Percentiles rank a stretch among this genome's conserved stretches.
Conservation (phyloP, 2,113 vertebrate species). For the Oriolus oriolus region DNA sequence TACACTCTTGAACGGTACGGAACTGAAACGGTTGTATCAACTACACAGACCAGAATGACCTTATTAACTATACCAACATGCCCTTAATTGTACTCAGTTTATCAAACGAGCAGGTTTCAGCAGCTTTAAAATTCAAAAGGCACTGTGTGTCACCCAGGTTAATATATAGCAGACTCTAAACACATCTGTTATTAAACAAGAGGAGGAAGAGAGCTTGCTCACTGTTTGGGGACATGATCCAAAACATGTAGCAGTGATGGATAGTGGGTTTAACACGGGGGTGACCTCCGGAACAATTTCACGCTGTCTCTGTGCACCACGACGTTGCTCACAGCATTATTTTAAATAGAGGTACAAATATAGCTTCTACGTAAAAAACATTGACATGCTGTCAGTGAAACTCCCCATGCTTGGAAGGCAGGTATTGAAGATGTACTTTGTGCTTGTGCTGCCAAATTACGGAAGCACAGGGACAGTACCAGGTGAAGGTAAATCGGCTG, state of each 20-base stretch:
- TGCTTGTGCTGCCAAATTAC: neutral
- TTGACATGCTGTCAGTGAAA: neutral
- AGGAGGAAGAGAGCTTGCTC: neutral
- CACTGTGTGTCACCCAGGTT: slow-evolving; percentile 37
- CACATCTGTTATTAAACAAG: neutral
- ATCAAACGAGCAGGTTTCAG: slow-evolving; percentile 63
- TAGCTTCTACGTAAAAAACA: neutral
- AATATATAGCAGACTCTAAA: slow-evolving; percentile 42
- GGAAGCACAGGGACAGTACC: neutral
- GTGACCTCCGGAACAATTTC: neutral
- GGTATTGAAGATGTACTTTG: neutral
- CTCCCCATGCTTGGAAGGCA: neutral
- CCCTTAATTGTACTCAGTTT: slow-evolving; percentile 57
- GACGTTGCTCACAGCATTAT: neutral
- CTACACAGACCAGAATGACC: slow-evolving; percentile 51
- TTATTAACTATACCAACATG: slow-evolving; percentile 56
- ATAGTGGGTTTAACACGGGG: neutral
- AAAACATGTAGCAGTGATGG: neutral
- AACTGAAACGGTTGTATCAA: neutral
- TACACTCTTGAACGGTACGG: slow-evolving; percentile 28
- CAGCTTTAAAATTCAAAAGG: slow-evolving; percentile 70
- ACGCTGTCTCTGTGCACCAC: neutral
- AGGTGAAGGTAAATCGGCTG: neutral
- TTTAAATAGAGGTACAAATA: neutral
- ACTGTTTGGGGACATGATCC: neutral